Evolutionary conservation across 2,113 vertebrate species (phyloP), one percentile per base, ranked within the genome.

Genomic region (Phoenicopterus ruber): DNA sequence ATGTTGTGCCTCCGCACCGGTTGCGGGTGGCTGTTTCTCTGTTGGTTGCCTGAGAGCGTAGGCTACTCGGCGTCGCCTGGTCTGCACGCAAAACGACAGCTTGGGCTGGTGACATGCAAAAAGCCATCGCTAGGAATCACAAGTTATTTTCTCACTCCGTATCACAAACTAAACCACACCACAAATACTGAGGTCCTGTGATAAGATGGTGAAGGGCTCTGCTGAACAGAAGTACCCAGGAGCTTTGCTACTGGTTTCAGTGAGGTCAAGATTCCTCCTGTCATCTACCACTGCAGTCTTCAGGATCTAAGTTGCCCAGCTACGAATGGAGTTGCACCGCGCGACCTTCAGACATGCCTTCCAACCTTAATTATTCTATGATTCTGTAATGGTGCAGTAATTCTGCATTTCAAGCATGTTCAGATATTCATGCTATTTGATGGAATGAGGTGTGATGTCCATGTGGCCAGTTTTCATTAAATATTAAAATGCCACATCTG

Each of bases 401-500:
- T 92, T 90, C 49, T 93, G 88, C 82, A 89, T 82, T 89, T 82
- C n/a, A 88, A 52, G 38, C 85, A 24, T 47, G 22, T 86, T 94
- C 83, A 91, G 87, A 67, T 83, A 65, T 76, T 93, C 29, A 63
- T 63, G 46, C 40, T 78, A 18, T 93, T 88, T 93, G 87, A 94
- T 82, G 78, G 77, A 94, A 78, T 57, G 87, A 96, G 91, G 92
- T 88, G 79, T 74, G 95, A 96, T 90, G 81, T 79, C 80, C 49
- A 4, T 88, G 59, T 92, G 47, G 50, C 54, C 17, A 7, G 72
- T 95, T 96, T 82, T 96, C 93, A 94, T 96, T 91, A 92, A 95
- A 87, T 92, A 96, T 95, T 96, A 46, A 95, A 90, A 65, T 42
- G 67, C 32, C 66, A 77, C 89, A 92, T 94, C 74, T 88, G 84